phyloP scores from a whole-genome alignment of 2,797 vertebrate species.

The Sebastes cheni region DNA sequence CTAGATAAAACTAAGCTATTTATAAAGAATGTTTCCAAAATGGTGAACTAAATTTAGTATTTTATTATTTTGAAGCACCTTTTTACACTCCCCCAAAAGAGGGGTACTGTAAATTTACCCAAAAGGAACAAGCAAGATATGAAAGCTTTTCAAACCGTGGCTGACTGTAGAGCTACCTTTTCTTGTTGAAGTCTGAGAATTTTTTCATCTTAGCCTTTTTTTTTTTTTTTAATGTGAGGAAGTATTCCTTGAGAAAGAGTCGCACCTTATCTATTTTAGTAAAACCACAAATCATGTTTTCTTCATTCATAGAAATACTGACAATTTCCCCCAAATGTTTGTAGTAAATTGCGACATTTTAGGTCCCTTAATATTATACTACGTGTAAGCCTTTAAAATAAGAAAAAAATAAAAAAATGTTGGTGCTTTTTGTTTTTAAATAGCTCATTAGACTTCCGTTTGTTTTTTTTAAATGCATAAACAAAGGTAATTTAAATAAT shows the following conservation, averaged over 20 bases:
- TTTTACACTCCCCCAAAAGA: conserved; percentile 50
- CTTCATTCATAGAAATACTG: background rate
- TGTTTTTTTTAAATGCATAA: background rate
- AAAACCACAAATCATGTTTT: conserved; percentile 66
- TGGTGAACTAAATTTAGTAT: conserved; percentile 64
- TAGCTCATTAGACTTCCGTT: background rate
- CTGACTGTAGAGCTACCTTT: conserved; percentile 48
- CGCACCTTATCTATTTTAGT: conserved; percentile 81
- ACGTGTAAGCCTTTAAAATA: conserved; percentile 70
- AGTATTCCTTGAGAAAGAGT: conserved; percentile 79
- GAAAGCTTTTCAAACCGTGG: conserved; percentile 62
- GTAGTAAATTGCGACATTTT: conserved; percentile 82
- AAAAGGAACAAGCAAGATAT: conserved; percentile 35
- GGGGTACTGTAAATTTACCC: conserved; percentile 46
- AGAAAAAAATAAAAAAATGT: rapidly evolving
- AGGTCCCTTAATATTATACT: conserved; percentile 74
- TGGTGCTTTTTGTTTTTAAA: background rate
- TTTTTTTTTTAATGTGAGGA: conserved; percentile 73
- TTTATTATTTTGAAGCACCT: conserved; percentile 76
- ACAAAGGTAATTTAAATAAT: background rate
- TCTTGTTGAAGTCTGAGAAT: conserved; percentile 14
- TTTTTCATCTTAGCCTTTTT: conserved; percentile 72
- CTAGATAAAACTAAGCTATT: conserved; percentile 63
- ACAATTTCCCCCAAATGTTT: conserved; percentile 62
- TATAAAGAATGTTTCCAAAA: conserved; percentile 71